phyloP scores from a whole-genome alignment of 2,113 vertebrate genomes.

The Siniperca chuatsi region DNA sequence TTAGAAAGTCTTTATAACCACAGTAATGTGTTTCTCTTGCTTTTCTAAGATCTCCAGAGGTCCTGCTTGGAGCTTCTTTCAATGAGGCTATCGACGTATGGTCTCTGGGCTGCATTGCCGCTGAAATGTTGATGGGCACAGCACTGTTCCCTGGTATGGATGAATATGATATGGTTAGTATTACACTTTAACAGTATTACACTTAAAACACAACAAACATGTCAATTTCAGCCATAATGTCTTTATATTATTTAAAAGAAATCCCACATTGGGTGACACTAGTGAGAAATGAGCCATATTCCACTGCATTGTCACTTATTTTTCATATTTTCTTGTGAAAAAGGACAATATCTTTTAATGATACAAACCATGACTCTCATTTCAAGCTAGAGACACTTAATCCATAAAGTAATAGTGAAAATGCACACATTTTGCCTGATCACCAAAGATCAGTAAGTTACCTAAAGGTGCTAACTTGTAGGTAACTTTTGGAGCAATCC shows the following conservation, averaged over 20 bases:
- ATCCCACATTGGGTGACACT: background rate
- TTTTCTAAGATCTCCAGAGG: constrained; percentile 16
- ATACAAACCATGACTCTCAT: background rate
- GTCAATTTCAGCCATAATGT: background rate
- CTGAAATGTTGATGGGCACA: background rate
- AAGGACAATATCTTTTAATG: background rate
- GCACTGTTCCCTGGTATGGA: background rate
- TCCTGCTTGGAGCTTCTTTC: background rate
- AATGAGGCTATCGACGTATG: background rate
- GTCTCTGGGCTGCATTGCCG: constrained; percentile 23
- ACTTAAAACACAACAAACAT: background rate
- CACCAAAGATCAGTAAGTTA: background rate
- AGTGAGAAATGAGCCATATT: background rate
- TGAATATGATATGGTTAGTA: background rate
- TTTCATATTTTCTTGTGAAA: background rate
- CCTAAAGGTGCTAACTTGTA: background rate
- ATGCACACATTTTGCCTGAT: too few relatives aligned
- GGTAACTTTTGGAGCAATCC: background rate
- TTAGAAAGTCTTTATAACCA: background rate
- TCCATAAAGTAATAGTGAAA: too few relatives aligned
- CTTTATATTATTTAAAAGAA: background rate
- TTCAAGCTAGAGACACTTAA: background rate
- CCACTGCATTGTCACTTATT: background rate
- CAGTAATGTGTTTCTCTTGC: background rate
- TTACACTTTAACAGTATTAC: background rate